Percentiles rank a stretch among this genome's conserved stretches.
These are phyloP conservation scores for Ammodytes dubius DNA, from an alignment of 2,113 vertebrate genomes.

Conservation along the genomic window DNA sequence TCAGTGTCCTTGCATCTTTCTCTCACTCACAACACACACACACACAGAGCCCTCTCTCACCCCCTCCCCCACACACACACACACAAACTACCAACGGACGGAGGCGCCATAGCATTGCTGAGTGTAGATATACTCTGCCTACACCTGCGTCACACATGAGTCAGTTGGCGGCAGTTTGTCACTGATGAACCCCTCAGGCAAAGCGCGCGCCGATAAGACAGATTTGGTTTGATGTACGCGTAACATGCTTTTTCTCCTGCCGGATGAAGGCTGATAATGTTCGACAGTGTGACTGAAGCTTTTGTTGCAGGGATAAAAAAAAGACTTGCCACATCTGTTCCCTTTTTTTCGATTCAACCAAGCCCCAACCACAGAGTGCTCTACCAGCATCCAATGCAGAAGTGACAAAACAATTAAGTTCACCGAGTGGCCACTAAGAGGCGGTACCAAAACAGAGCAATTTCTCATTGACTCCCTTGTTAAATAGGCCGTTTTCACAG, in stretches of 20 bases:
- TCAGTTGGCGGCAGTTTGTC: conserved; percentile 58
- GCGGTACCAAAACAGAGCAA: no score
- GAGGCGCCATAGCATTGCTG: conserved; percentile 51
- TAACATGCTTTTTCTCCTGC: not conserved
- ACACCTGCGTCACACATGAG: conserved; percentile 58
- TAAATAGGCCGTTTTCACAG: no score
- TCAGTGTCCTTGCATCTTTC: conserved; percentile 22
- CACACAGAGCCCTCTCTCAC: not conserved
- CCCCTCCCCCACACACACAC: not conserved
- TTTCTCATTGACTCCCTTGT: no score
- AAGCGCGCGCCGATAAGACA: conserved; percentile 33
- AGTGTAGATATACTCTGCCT: conserved; percentile 23
- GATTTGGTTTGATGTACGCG: conserved; percentile 48
- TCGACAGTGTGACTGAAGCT: conserved; percentile 6
- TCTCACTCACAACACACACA: not conserved
- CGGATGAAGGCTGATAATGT: conserved; percentile 27
- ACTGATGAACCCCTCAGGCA: conserved; percentile 63
- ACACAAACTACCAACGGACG: conserved; percentile 6
- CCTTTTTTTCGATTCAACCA: conserved; percentile 7
- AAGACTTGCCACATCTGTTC: conserved; percentile 19
- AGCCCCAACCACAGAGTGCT: no score
- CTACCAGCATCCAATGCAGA: no score
- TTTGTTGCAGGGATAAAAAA: conserved; percentile 21
- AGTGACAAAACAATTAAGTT: no score
- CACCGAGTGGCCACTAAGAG: no score